Evolutionary conservation across 2,113 vertebrate species (phyloP), one percentile per base, ranked within the genome.

Genomic region (Perccottus glenii): DNA sequence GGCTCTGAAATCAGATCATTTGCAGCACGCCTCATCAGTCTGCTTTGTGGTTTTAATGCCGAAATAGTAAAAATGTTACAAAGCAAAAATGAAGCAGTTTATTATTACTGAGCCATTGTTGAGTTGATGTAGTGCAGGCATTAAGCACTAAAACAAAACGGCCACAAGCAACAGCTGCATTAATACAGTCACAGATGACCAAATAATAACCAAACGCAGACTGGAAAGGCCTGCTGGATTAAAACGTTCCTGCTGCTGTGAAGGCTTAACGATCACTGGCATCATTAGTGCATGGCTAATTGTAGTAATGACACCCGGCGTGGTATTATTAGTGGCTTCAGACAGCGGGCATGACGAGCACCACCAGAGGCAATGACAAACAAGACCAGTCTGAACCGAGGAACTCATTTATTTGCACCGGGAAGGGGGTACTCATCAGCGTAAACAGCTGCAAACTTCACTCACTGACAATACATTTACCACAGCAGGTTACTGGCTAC

Each of bases 241-340:
- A 11, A 55, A 33, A 38, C 52, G 36, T 38, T 55, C 52, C 52
- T 33, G 12, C 14, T 27, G 52, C 52, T 36, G 52, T 55, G 52
- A 55, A 55, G 52, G 36, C 52, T 55, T 55, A 55, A 55, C 52
- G 32, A 38, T 55, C 53, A 27, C 14, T 49, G 57, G 50, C 58
- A 43, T 74, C 73, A 64, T 51, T 58, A 9, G 43, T 50, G 50
- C 55, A 16, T 55, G 56, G 56, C 40, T 58, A 67, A 57, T 48
- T 75, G 60, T 50, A 42, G 55, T 49, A 62, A 64, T 48, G 55
- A 66, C 71, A 62, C 16, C 27, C 33, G 1, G 19, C 46, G 38
- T n/a, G 27, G 15, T 43, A 76, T 35, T 73, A 71, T 83, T 77
- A 73, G 62, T 35, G 53, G 48, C 75, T 61, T 67, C 45, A 77